Conservation (phyloP, 2,797 vertebrate genomes). For the Micropoecilia bifurca region DNA sequence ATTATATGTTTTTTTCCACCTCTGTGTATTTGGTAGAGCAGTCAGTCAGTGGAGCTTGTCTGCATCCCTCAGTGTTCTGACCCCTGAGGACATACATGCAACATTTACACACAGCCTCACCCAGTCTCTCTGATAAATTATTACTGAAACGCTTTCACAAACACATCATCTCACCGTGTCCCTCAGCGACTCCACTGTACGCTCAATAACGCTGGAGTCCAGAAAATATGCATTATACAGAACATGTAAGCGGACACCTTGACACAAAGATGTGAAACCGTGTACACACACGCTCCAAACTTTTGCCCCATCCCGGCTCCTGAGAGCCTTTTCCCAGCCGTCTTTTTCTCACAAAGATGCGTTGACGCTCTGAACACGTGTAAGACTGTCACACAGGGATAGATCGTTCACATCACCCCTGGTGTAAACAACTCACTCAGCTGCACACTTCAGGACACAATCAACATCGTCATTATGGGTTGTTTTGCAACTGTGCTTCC, state of each 20-base stretch:
- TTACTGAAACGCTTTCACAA: conserved; percentile 51
- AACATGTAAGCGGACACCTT: conserved; percentile 47
- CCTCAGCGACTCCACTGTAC: conserved; percentile 21
- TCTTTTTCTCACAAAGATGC: conserved; percentile 47
- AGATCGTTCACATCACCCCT: conserved; percentile 29
- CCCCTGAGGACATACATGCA: conserved; percentile 37
- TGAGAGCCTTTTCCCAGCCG: conserved; percentile 51
- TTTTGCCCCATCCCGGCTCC: conserved; percentile 31
- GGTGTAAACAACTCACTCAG: conserved; percentile 24
- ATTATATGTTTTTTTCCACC: conserved; percentile 9
- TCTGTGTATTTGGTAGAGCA: conserved; percentile 6
- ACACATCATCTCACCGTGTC: conserved; percentile 31
- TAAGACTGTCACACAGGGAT: conserved; percentile 28
- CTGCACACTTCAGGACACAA: conserved; percentile 22
- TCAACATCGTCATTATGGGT: conserved; percentile 1
- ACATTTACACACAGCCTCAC: conserved; percentile 32
- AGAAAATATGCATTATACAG: conserved; percentile 57
- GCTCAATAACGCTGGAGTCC: conserved; percentile 21
- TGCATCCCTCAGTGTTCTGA: conserved; percentile 16
- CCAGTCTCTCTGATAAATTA: conserved; percentile 55
- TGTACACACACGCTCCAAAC: conserved; percentile 17
- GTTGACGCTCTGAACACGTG: conserved; percentile 29
- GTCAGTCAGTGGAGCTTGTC: conserved; percentile 27
- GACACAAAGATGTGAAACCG: conserved; percentile 27
- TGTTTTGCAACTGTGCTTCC: conserved; percentile 4